Evolutionary conservation across 2,797 vertebrate genomes (phyloP).

Genomic region (Moxostoma hubbsi): DNA sequence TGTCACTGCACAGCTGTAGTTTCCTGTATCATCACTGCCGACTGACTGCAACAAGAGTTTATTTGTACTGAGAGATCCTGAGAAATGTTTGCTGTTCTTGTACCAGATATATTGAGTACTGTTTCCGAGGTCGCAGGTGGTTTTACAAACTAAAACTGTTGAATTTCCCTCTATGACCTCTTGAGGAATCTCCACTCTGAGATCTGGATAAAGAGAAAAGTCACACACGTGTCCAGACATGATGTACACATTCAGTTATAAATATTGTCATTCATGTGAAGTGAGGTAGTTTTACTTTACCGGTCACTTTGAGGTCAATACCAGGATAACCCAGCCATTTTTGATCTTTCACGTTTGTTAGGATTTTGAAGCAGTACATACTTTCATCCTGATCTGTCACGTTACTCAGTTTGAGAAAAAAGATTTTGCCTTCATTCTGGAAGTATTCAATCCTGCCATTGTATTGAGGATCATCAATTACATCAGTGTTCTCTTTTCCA

Average conservation of each 20-base stretch:
- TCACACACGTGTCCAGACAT: no score
- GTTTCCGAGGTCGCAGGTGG: not conserved
- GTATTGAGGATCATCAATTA: not conserved
- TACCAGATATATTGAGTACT: not conserved
- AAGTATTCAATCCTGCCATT: not conserved
- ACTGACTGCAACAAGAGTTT: not conserved
- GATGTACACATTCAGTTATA: not conserved
- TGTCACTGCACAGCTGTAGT: slow-evolving; percentile 23
- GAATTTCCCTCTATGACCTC: not conserved
- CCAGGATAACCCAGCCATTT: not conserved
- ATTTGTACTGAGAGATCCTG: not conserved
- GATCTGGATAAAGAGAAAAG: slow-evolving; percentile 2
- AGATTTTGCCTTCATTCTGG: accelerated
- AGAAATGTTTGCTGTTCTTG: not conserved
- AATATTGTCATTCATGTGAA: no score
- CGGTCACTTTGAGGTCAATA: not conserved
- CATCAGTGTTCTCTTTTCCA: accelerated
- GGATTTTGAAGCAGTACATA: not conserved
- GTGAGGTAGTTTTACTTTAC: slow-evolving; percentile 1
- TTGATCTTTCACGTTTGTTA: accelerated
- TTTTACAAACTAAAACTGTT: not conserved
- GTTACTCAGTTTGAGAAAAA: not conserved
- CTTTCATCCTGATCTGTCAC: not conserved
- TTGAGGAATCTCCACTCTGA: slow-evolving; percentile 16
- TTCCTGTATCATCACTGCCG: slow-evolving; percentile 2